A percentile compares a stretch with the other conserved stretches of the same genome.
Evolutionary conservation across 2,888 invertebrate genomes (phyloP).

Genomic region (Ischnura elegans): DNA sequence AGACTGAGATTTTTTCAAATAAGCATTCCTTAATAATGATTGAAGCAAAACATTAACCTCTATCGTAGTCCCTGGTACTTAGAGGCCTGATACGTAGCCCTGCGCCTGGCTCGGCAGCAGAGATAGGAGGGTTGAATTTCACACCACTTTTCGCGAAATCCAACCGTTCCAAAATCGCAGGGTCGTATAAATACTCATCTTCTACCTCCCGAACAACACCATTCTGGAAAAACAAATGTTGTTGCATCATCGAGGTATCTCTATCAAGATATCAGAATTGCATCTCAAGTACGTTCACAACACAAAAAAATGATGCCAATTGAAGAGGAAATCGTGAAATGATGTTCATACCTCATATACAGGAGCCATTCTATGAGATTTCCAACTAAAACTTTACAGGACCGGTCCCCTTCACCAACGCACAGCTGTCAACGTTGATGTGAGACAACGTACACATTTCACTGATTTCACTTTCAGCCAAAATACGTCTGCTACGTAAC

Average conservation of each 20-base stretch:
- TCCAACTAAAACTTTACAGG: neutral
- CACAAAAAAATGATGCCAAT: neutral
- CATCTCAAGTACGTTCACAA: neutral
- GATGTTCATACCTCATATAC: constrained; percentile 2
- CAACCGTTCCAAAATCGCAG: constrained; percentile 83
- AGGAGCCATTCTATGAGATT: constrained; percentile 16
- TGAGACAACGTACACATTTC: neutral
- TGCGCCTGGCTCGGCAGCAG: constrained; percentile 86
- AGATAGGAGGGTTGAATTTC: constrained; percentile 85
- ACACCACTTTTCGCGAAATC: constrained; percentile 84
- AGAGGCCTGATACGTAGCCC: constrained; percentile 90
- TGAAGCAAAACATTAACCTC: constrained; percentile 78
- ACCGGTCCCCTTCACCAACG: neutral
- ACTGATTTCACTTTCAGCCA: constrained; percentile 43
- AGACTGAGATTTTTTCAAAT: neutral
- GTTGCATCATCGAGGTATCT: neutral
- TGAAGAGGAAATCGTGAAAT: neutral
- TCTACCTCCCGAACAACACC: neutral
- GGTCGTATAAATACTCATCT: constrained; percentile 80
- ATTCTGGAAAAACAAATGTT: neutral
- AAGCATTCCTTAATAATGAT: no score
- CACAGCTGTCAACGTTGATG: neutral
- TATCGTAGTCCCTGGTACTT: constrained; percentile 88
- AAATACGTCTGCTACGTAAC: constrained; percentile 54
- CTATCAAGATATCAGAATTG: neutral